phyloP scores from a whole-genome alignment of 2,113 vertebrate species.

The Halcyon malimbica region DNA sequence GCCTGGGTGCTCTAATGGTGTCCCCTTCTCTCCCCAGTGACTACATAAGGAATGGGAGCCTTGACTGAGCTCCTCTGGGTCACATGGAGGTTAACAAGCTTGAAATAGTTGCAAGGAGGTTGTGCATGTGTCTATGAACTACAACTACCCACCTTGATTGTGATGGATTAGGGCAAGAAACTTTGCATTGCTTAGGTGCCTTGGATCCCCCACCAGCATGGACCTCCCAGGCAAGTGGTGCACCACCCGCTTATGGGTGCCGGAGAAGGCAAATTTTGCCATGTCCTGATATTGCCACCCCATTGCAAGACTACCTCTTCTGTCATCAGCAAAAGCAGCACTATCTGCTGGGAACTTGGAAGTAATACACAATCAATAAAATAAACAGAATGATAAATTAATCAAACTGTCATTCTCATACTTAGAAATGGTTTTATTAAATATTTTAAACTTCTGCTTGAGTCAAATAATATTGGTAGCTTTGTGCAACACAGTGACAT shows the following conservation, averaged over 20 bases:
- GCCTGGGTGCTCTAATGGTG: not conserved
- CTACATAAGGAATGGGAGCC: not conserved
- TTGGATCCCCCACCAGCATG: not conserved
- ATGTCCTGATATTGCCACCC: not conserved
- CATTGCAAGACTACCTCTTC: not conserved
- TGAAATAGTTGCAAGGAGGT: not conserved
- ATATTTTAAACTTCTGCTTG: slow-evolving; percentile 26
- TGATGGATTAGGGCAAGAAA: not conserved
- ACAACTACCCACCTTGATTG: not conserved
- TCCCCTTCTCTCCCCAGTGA: not conserved
- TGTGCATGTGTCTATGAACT: not conserved
- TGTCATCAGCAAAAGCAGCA: not conserved
- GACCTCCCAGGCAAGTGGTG: not conserved
- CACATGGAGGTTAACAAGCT: not conserved
- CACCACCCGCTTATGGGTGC: not conserved
- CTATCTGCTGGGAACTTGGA: not conserved
- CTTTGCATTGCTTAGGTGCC: not conserved
- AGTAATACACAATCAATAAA: not conserved
- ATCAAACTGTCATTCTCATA: not conserved
- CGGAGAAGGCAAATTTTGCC: not conserved
- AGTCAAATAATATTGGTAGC: not conserved
- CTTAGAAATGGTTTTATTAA: slow-evolving; percentile 58
- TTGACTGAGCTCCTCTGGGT: not conserved
- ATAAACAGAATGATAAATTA: not conserved
- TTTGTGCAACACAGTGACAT: not conserved